Base-by-base conservation (phyloP, 2,888 invertebrate species). In the Xanthia togata region DNA sequence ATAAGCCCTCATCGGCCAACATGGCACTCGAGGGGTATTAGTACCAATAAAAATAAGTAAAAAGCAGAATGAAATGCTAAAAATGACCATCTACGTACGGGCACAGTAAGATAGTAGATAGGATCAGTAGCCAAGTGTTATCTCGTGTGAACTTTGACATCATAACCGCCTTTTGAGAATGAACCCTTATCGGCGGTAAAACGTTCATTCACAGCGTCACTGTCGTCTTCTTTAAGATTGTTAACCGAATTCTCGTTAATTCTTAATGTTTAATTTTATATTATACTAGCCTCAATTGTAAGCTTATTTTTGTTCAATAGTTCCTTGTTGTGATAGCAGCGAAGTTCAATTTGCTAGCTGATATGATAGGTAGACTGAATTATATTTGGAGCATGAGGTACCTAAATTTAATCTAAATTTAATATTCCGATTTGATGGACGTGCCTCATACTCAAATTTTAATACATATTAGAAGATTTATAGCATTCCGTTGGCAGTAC, bases 141-240 rank as follows among this genome's bases (percentile, higher is more conserved):
- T 95, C 95, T 87, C 41, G 50, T 73, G 57, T 93, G 95, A 95
- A 93, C 95, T 95, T 94, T 96, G 93, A 91, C 95, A 93, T 87
- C 88, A 85, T 94, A 94, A 93, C 93, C 93, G 93, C 91, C 90
- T 94, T 95, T 93, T 92, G 89, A 94, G 92, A 92, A 93, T 93
- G 93, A 92, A 93, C 93, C 85, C 91, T 95, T 95, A 95, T 96
- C 95, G 79, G 81, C 78, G 82, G 90, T 84, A 93, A 93, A 92
- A 92, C 93, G 94, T 94, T 94, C 95, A 95, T 95, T 95, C 93
- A 94, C 94, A 90, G 91, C 79, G 78, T 67, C 64, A 83, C 76
- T 90, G 89, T 89, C 87, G 89, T 83, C 77, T 87, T 82, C 65
- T 78, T 74, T 62, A 73, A 53, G 64, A 84, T 71, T 84, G 50